Base-by-base conservation (phyloP, 2,797 vertebrate species). In the Brachyrhaphis roseni region DNA sequence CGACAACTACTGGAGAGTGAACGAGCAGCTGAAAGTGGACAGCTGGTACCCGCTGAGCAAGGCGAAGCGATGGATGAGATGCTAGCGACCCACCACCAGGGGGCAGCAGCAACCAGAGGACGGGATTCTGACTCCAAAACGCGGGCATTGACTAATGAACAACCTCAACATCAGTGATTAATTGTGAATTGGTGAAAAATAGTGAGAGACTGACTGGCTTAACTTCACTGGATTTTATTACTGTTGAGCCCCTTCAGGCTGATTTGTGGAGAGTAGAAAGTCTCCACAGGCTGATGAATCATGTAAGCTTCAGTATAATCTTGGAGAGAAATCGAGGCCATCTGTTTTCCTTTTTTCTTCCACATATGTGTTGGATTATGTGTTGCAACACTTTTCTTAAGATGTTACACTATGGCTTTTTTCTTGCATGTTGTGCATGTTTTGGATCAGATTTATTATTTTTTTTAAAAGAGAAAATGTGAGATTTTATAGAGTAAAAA, bases 1-100 rank as follows among this genome's bases (percentile, higher is more conserved):
- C 0, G 95, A 96, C 55, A 83, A 95, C 45, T 98, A 97, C 89
- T 97, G 97, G 97, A 90, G 96, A 2, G 88, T 97, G 82, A 97
- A 96, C 16, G 78, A 91, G n/a, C 91, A 89, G 86, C 95, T 97
- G 82, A 91, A 47, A 0, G 95, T 92, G 1, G 96, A 97, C 18
- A 89, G 85, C 39, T 97, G 97, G 18, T 97, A 97, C 81, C 97
- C 97, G 0, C 94, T 94, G 75, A 97, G 96, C 74, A 96, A 86
- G 36, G 90, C 89, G 55, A 92, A 93, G 74, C 93, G 94, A 78
- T 98, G 97, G 97, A 97, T 97, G 97, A 94, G 90, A 70, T 98
- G 97, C 86, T 92, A 79, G 75, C 47, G 57, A 11, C 77, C 20
- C 20, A 72, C 85, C 92, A 76, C 13, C 23, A 87, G 93, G 79